Conservation (phyloP, 2,113 vertebrate genomes). For the Daboia siamensis region DNA sequence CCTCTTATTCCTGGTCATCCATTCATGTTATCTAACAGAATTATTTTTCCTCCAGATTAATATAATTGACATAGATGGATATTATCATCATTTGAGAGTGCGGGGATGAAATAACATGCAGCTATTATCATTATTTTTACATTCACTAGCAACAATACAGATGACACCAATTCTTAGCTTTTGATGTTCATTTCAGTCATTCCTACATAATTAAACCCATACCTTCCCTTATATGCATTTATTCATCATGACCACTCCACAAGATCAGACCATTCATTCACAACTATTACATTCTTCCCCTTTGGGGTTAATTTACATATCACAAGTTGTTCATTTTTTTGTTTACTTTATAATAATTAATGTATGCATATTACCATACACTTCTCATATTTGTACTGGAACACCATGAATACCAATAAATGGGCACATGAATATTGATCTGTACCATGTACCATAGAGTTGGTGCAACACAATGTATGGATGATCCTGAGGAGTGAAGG, state of each 20-base stretch:
- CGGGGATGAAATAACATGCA: background rate
- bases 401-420: background rate
- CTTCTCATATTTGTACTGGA: background rate
- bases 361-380: background rate
- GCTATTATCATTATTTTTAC: background rate
- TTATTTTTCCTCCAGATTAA: background rate
- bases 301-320: background rate
- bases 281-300: background rate
- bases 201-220: background rate
- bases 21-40: background rate
- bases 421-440: background rate
- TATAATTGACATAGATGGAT: background rate
- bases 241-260: background rate
- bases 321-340: background rate
- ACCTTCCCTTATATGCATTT: background rate
- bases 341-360: background rate
- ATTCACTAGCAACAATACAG: background rate
- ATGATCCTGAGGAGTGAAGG: background rate
- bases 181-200: background rate
- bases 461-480: background rate
- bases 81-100: background rate
- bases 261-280: background rate
- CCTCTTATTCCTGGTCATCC: background rate
- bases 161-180: background rate
- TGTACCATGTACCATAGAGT: background rate